A percentile compares a stretch with the other conserved stretches of the same genome.
Evolutionary conservation across 2,888 invertebrate species (phyloP).

Genomic region (Unio delphinus): DNA sequence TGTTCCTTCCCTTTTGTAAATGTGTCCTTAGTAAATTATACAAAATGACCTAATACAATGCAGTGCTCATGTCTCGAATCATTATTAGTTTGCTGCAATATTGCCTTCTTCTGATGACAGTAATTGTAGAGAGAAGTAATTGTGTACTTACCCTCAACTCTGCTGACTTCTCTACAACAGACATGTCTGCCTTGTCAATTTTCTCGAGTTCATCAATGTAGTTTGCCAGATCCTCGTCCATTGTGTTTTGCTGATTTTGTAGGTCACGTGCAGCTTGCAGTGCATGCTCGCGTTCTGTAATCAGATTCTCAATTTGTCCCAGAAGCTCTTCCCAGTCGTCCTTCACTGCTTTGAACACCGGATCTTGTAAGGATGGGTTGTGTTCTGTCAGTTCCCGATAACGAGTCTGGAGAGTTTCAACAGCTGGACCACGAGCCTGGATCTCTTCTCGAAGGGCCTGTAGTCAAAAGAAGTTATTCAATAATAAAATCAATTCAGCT

Average conservation of each 20-base stretch:
- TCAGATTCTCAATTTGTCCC: conserved; percentile 60
- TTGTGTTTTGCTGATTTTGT: conserved; percentile 55
- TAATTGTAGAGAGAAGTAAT: not conserved
- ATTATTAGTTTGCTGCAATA: too few species aligned
- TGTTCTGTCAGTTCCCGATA: conserved; percentile 60
- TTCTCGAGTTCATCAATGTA: conserved; percentile 60
- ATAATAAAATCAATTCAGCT: not conserved
- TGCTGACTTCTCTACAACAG: conserved; percentile 48
- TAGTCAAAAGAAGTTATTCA: conserved; percentile 69
- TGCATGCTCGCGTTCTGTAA: conserved; percentile 51
- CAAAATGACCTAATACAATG: too few species aligned
- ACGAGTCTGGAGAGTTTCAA: conserved; percentile 71
- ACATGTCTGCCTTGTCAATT: conserved; percentile 53
- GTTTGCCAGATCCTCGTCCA: conserved; percentile 62
- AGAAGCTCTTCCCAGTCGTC: conserved; percentile 61
- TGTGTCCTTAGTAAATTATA: too few species aligned
- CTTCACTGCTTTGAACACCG: conserved; percentile 59
- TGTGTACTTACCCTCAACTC: conserved; percentile 52
- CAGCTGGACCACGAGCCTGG: conserved; percentile 83
- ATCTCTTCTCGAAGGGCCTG: conserved; percentile 85
- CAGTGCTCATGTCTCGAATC: too few species aligned
- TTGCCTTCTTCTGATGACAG: too few species aligned
- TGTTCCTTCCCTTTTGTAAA: too few species aligned
- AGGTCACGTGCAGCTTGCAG: conserved; percentile 48
- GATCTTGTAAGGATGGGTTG: conserved; percentile 57